Percentiles rank a stretch among this genome's conserved stretches.
Conservation (phyloP, 2,888 invertebrate genomes). For the Hemicrepidius hirtus region DNA sequence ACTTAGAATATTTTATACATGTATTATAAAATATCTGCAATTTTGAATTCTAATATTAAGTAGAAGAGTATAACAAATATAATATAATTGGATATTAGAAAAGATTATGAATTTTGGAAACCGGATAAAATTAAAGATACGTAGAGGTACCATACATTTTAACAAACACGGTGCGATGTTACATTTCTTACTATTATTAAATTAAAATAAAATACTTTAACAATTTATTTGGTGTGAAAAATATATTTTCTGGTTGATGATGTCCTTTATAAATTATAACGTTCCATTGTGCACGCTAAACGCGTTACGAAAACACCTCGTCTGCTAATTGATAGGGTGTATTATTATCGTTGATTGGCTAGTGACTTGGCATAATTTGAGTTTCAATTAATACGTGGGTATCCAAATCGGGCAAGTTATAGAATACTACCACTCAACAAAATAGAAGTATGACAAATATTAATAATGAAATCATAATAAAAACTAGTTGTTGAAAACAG, state of each 20-base stretch:
- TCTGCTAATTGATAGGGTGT: neutral
- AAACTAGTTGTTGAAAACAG: slow-evolving; percentile 10
- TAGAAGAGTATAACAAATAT: too few species aligned
- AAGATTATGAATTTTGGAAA: too few species aligned
- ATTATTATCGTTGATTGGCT: slow-evolving; percentile 22
- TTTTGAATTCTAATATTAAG: too few species aligned
- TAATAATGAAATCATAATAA: neutral
- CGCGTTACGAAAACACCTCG: slow-evolving; percentile 6
- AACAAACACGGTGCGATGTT: neutral
- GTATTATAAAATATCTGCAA: too few species aligned
- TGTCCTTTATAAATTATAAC: slow-evolving; percentile 2
- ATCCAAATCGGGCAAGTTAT: slow-evolving; percentile 1
- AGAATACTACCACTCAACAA: neutral
- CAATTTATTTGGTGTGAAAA: slow-evolving; percentile 14
- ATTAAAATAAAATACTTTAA: slow-evolving; percentile 1
- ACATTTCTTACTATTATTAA: neutral
- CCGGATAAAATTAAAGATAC: too few species aligned
- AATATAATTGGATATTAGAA: too few species aligned
- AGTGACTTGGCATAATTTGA: slow-evolving; percentile 27
- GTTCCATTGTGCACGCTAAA: slow-evolving; percentile 2
- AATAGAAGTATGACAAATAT: neutral
- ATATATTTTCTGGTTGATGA: too few species aligned
- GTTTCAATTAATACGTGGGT: slow-evolving; percentile 26
- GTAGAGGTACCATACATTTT: too few species aligned
- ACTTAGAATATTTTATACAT: too few species aligned